Percentiles rank a stretch among this genome's conserved stretches.
These are phyloP conservation scores for Lacerta viridis DNA, from an alignment of 2,797 vertebrate species.

Conservation along the genomic window DNA sequence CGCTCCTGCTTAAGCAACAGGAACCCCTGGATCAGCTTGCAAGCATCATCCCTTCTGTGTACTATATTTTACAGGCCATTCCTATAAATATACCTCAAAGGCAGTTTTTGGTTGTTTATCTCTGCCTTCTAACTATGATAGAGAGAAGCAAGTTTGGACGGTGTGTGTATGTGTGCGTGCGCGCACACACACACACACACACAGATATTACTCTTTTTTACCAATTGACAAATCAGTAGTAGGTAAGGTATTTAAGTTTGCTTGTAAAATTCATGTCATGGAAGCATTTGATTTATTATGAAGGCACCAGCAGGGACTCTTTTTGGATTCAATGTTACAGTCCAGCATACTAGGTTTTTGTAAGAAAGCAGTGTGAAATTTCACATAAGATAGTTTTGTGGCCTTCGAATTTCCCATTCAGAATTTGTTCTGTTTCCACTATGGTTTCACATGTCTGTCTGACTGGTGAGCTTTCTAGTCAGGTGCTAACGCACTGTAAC, in stretches of 20 bases:
- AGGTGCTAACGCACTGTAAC: background rate
- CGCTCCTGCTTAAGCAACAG: constrained; percentile 32
- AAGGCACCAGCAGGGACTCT: background rate
- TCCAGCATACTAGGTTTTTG: background rate
- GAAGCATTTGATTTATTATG: constrained; percentile 14
- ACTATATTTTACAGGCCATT: constrained; percentile 46
- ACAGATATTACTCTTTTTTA: background rate
- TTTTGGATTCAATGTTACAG: background rate
- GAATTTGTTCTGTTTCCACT: constrained; percentile 9
- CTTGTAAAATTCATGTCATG: constrained; percentile 21
- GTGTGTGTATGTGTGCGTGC: background rate
- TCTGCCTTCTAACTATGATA: background rate
- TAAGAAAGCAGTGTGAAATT: constrained; percentile 33
- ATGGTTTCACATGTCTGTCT: background rate
- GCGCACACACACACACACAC: background rate
- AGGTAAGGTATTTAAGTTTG: constrained; percentile 4
- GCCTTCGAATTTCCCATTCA: background rate
- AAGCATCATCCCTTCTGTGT: constrained; percentile 23
- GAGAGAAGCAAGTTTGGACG: background rate
- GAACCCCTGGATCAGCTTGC: constrained; percentile 34
- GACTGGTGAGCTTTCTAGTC: constrained; percentile 3
- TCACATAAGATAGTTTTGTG: constrained; percentile 11
- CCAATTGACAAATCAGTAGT: background rate
- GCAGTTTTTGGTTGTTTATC: constrained; percentile 19
- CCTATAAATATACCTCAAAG: constrained; percentile 51